Evolutionary conservation across 2,888 invertebrate species (phyloP).

Genomic region (Aleiodes leptofemur): DNA sequence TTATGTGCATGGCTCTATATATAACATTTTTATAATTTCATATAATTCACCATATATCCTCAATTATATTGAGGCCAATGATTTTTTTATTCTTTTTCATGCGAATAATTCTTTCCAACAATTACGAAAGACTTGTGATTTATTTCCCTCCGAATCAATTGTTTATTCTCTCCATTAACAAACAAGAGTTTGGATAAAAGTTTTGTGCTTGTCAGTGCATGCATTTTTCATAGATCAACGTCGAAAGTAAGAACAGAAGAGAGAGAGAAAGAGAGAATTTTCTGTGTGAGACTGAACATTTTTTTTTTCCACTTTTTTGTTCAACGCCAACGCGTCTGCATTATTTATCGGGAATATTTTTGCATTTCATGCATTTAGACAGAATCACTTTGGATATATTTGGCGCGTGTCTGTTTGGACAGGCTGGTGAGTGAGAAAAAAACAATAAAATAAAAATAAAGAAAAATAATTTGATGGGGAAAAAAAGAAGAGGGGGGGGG

Average conservation of each 20-base stretch:
- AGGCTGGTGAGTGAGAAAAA: background rate
- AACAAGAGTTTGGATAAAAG: background rate
- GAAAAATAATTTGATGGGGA: conserved; percentile 10
- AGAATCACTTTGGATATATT: conserved; percentile 24
- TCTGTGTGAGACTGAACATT: background rate
- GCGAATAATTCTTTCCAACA: background rate
- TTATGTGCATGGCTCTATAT: too few species aligned
- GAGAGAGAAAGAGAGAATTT: background rate
- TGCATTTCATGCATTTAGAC: conserved; percentile 52
- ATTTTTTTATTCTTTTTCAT: background rate
- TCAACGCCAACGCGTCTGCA: conserved; percentile 47
- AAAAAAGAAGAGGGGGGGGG: background rate
- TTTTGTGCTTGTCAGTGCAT: conserved; percentile 17
- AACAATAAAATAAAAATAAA: background rate
- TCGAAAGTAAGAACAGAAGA: background rate
- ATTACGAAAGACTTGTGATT: background rate
- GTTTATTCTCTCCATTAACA: background rate
- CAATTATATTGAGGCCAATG: too few species aligned
- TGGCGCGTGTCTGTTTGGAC: conserved; percentile 39
- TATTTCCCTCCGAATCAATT: background rate
- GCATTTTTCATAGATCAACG: conserved; percentile 45
- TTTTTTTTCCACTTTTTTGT: conserved; percentile 38
- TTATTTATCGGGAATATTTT: conserved; percentile 57
- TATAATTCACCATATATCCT: too few species aligned
- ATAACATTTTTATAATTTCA: too few species aligned